Evolutionary conservation across 1,140 invertebrate genomes (phyloP).

Genomic region (Metopolophium dirhodum): DNA sequence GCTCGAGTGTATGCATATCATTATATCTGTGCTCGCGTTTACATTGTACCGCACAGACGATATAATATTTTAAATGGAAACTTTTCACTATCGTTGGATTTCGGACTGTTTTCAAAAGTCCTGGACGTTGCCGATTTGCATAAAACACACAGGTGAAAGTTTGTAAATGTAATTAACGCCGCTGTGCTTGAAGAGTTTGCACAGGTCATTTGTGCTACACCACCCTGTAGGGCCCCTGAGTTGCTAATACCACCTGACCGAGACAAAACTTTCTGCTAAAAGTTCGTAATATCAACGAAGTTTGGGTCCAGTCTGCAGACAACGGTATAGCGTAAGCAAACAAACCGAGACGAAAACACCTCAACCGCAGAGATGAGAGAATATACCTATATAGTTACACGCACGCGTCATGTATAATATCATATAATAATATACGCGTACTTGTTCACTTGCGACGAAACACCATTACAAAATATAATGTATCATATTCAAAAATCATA

Average conservation of each 20-base stretch:
- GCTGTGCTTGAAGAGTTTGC: neutral
- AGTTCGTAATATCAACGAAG: conserved; percentile 32
- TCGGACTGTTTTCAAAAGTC: neutral
- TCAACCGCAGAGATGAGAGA: neutral
- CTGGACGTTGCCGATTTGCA: conserved; percentile 4
- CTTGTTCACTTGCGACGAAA: neutral
- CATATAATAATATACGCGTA: neutral
- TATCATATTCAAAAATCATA: neutral
- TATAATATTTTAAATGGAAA: conserved; percentile 1
- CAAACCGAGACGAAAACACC: conserved; percentile 19
- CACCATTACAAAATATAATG: neutral
- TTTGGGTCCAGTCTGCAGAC: conserved; percentile 25
- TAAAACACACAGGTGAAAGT: conserved; percentile 26
- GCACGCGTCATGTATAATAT: neutral
- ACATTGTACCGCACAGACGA: neutral
- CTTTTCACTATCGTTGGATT: conserved; percentile 11
- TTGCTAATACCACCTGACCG: conserved; percentile 16
- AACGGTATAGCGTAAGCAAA: neutral
- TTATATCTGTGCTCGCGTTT: neutral
- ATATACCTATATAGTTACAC: neutral
- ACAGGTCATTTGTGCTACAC: neutral
- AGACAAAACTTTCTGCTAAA: conserved; percentile 21
- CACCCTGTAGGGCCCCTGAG: conserved; percentile 33
- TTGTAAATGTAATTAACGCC: conserved; percentile 34
- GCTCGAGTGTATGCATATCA: neutral